Evolutionary conservation across 2,113 vertebrate species (phyloP).

Genomic region (Seriola aureovittata): DNA sequence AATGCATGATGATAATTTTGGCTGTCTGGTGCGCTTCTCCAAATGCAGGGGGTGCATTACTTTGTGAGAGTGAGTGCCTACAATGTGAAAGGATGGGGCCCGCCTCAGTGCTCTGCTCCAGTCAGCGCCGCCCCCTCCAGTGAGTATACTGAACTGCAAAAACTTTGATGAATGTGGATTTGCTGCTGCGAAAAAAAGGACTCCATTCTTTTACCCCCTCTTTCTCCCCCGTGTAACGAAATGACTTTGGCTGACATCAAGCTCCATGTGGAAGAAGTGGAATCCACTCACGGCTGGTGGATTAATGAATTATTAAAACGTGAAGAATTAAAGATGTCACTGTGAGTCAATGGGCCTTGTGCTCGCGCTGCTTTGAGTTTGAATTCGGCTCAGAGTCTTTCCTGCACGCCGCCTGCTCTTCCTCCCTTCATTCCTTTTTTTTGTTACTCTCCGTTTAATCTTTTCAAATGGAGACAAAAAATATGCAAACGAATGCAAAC

Average conservation of each 20-base stretch:
- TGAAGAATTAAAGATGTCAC: conserved; percentile 47
- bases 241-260: conserved; percentile 46
- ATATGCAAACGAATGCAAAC: neutral
- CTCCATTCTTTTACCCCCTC: conserved; percentile 16
- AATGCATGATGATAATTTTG: conserved; percentile 62
- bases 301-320: conserved; percentile 63
- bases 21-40: conserved; percentile 49
- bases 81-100: conserved; percentile 86
- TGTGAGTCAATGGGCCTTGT: conserved; percentile 41
- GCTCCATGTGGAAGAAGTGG: conserved; percentile 39
- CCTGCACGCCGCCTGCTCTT: neutral
- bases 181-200: neutral
- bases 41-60: conserved; percentile 81
- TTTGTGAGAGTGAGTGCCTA: conserved; percentile 82
- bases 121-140: conserved; percentile 83
- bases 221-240: conserved; percentile 30
- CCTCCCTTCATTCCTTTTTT: conserved; percentile 4
- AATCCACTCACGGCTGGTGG: conserved; percentile 35
- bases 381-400: conserved; percentile 37
- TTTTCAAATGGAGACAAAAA: neutral
- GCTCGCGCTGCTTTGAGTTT: conserved; percentile 8
- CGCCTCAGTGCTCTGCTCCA: conserved; percentile 77
- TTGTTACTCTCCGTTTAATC: neutral
- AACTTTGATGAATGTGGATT: conserved; percentile 35
- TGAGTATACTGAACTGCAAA: conserved; percentile 77